Percentiles rank a stretch among this genome's conserved stretches.
These are phyloP conservation scores for Ceratoteleas bidentatus DNA, from an alignment of 1,140 invertebrate species.

Conservation along the genomic window DNA sequence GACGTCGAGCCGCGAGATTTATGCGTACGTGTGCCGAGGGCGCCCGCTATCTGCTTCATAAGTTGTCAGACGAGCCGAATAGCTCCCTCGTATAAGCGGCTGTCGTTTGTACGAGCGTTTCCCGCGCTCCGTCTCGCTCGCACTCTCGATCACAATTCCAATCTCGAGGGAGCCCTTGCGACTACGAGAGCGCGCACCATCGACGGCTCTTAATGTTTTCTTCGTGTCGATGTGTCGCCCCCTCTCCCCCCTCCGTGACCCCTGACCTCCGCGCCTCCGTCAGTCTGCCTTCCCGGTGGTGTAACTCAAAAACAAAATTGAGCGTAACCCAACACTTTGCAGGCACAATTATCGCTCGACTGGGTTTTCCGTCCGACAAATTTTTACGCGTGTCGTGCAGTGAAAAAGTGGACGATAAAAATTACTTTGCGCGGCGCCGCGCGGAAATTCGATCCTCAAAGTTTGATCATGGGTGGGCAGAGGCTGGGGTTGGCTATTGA, in stretches of 20 bases:
- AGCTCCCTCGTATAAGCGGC: constrained; percentile 65
- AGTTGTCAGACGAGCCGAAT: constrained; percentile 77
- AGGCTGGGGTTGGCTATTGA: too few species aligned
- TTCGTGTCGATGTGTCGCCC: constrained; percentile 25
- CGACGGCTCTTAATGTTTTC: constrained; percentile 61
- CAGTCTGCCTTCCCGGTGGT: not conserved
- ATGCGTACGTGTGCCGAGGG: constrained; percentile 47
- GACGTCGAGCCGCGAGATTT: constrained; percentile 55
- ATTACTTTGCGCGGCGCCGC: too few species aligned
- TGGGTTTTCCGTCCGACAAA: too few species aligned
- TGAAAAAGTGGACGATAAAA: too few species aligned
- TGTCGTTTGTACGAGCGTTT: constrained; percentile 59
- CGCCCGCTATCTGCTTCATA: constrained; percentile 74
- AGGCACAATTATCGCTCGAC: constrained; percentile 5
- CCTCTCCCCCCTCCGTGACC: too few species aligned
- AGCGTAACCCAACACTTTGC: constrained; percentile 5
- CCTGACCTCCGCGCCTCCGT: not conserved
- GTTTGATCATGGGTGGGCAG: too few species aligned
- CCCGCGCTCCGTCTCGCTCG: constrained; percentile 10
- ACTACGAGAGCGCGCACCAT: constrained; percentile 34
- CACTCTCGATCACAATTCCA: constrained; percentile 62
- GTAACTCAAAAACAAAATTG: constrained; percentile 8
- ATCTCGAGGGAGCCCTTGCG: constrained; percentile 57
- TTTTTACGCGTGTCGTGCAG: too few species aligned
- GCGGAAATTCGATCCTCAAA: too few species aligned